phyloP scores from a whole-genome alignment of 1,140 invertebrate genomes.

The Achatina immaculata region DNA sequence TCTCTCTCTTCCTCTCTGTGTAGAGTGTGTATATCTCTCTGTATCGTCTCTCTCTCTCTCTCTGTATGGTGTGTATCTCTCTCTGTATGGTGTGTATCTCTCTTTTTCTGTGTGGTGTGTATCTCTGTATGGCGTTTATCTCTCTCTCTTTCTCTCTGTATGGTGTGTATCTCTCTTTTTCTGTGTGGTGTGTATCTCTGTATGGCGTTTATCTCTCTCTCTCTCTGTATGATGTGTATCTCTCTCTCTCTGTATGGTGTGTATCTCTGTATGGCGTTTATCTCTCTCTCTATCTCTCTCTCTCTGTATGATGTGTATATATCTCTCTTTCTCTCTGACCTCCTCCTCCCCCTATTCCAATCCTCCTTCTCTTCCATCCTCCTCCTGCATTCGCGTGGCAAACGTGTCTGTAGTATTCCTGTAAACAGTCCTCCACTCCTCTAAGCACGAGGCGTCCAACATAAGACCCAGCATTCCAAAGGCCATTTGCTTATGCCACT shows the following conservation, averaged over 20 bases:
- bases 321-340: conserved; percentile 4
- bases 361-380: neutral
- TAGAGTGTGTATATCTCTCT: no score
- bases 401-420: neutral
- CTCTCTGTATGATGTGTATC: neutral
- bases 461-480: conserved; percentile 14
- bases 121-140: neutral
- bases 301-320: neutral
- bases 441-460: neutral
- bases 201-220: neutral
- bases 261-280: neutral
- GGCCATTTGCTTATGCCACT: conserved; percentile 21
- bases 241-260: neutral
- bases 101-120: no score
- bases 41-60: no score
- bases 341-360: neutral
- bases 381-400: neutral
- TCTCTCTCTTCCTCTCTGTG: no score
- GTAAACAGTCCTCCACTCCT: neutral
- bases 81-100: neutral
- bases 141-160: neutral
- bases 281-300: neutral
- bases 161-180: neutral
- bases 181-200: neutral
- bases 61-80: no score